A percentile compares a stretch with the other conserved stretches of the same genome.
These are phyloP conservation scores for Brachypteracias leptosomus DNA, from an alignment of 2,113 vertebrate genomes.

Conservation along the genomic window DNA sequence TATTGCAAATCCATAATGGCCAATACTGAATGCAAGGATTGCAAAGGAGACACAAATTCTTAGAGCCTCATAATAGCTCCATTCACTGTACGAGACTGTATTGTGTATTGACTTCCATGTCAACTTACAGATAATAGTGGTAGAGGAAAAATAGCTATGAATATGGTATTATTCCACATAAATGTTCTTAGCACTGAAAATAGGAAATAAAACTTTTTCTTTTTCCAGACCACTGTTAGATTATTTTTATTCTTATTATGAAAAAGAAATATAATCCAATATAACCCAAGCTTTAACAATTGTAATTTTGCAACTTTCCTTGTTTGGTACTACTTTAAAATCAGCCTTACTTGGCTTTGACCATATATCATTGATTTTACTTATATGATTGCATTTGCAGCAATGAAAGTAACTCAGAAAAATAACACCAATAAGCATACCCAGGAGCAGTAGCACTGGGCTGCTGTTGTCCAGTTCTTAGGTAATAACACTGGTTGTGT, in stretches of 20 bases:
- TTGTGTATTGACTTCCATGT: not conserved
- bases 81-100: not conserved
- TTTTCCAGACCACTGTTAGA: not conserved
- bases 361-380: not conserved
- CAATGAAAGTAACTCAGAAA: not conserved
- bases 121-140: not conserved
- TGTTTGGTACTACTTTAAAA: not conserved
- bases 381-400: not conserved
- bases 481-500: not conserved
- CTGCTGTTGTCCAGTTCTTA: not conserved
- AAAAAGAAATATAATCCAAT: not conserved
- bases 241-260: not conserved
- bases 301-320: not conserved
- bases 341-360: not conserved
- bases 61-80: not conserved
- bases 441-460: not conserved
- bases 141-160: not conserved
- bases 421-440: not conserved
- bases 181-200: not conserved
- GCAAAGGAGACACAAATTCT: not conserved
- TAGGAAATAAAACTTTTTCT: not conserved
- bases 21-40: not conserved
- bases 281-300: not conserved
- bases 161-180: not conserved
- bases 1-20: not conserved